A percentile compares a stretch with the other conserved stretches of the same genome.
These are phyloP conservation scores for Neoniphon sammara DNA, from an alignment of 2,797 vertebrate genomes.

Conservation along the genomic window DNA sequence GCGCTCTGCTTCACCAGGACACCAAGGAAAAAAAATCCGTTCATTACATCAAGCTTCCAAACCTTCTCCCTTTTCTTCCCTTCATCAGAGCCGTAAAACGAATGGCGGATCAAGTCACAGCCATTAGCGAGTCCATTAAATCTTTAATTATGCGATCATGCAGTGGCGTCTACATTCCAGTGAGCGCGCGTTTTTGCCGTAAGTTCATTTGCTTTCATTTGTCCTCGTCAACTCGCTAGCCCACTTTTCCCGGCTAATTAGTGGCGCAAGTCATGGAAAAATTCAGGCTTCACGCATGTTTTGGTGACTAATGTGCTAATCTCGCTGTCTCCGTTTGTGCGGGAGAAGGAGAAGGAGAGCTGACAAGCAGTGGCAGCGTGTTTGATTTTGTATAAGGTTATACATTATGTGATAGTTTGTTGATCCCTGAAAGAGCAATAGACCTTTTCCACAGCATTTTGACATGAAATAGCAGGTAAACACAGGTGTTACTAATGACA, in stretches of 20 bases:
- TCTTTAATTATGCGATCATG: slow-evolving; percentile 69
- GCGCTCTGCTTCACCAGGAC: neutral
- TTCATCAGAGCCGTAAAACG: slow-evolving; percentile 28
- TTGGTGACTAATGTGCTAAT: slow-evolving; percentile 8
- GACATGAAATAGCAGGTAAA: no score
- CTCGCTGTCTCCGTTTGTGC: neutral
- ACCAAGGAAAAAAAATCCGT: neutral
- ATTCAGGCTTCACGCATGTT: slow-evolving; percentile 31
- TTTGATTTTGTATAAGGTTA: neutral
- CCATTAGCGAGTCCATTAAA: slow-evolving; percentile 78
- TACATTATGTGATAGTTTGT: neutral
- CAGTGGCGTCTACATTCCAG: slow-evolving; percentile 46
- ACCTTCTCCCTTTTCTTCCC: neutral
- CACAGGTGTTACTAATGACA: no score
- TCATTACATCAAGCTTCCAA: slow-evolving; percentile 27
- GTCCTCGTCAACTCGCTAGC: slow-evolving; percentile 33
- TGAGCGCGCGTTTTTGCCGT: slow-evolving; percentile 24
- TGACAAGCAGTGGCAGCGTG: neutral
- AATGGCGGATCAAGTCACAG: slow-evolving; percentile 43
- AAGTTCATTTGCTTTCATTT: slow-evolving; percentile 51
- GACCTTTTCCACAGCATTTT: no score
- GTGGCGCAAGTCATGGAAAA: slow-evolving; percentile 33
- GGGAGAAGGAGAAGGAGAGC: neutral
- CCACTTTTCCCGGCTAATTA: slow-evolving; percentile 51
- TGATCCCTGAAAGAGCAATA: no score